These are phyloP conservation scores for Hippocampus mohnikei DNA, from an alignment of 2,113 vertebrate genomes.

Conservation along the genomic window DNA sequence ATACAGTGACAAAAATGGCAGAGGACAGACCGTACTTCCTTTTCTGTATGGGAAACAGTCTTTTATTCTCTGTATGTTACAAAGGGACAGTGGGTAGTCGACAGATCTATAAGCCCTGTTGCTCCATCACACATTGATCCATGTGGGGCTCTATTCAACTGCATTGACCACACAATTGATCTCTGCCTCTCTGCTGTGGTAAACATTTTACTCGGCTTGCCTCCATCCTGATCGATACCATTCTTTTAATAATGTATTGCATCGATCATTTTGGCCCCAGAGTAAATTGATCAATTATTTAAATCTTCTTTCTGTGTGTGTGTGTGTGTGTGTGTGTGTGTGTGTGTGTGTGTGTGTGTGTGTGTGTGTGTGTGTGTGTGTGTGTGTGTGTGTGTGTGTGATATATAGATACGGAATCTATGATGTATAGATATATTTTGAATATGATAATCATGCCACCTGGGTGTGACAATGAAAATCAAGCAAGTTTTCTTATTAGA, in stretches of 20 bases:
- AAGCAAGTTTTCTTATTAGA: neutral
- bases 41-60: constrained; percentile 32
- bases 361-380: constrained; percentile 9
- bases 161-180: constrained; percentile 69
- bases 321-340: constrained; percentile 1
- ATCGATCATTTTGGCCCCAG: constrained; percentile 75
- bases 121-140: constrained; percentile 65
- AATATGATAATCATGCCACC: neutral
- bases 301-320: constrained; percentile 57
- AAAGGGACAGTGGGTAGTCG: constrained; percentile 53
- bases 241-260: constrained; percentile 80
- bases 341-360: constrained; percentile 12
- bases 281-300: constrained; percentile 78
- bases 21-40: constrained; percentile 15
- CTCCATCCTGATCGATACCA: constrained; percentile 70
- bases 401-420: neutral
- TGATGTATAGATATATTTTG: neutral
- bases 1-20: constrained; percentile 21
- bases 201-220: constrained; percentile 74
- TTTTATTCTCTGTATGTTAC: constrained; percentile 42
- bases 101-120: constrained; percentile 61
- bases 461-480: constrained; percentile 9
- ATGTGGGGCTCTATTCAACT: constrained; percentile 65
- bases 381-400: neutral
- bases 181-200: constrained; percentile 66